Evolutionary conservation across 1,140 invertebrate genomes (phyloP).

Genomic region (Orussus abietinus): DNA sequence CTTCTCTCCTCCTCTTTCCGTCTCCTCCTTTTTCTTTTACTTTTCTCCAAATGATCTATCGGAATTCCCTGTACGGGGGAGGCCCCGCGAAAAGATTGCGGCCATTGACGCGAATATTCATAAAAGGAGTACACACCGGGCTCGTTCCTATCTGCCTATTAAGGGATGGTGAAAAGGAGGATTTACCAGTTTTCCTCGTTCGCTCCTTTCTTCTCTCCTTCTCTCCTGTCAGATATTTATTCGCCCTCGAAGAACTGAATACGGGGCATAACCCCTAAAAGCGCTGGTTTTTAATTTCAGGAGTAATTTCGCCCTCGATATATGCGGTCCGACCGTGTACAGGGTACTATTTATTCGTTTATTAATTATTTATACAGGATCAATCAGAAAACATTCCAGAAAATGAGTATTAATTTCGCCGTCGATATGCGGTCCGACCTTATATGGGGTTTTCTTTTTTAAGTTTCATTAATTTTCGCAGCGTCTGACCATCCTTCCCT

Average conservation of each 20-base stretch:
- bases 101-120: too few species aligned
- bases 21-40: background rate
- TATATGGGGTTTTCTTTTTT: background rate
- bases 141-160: too few species aligned
- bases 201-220: conserved; percentile 8
- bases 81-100: too few species aligned
- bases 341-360: conserved; percentile 4
- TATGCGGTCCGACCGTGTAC: conserved; percentile 1
- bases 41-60: conserved; percentile 8
- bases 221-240: too few species aligned
- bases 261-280: too few species aligned
- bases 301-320: background rate
- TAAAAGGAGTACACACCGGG: too few species aligned
- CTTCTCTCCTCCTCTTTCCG: background rate
- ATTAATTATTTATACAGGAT: background rate
- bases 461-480: background rate
- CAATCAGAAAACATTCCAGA: background rate
- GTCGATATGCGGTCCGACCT: background rate
- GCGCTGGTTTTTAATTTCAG: too few species aligned
- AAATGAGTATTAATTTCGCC: background rate
- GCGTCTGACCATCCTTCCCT: conserved; percentile 1
- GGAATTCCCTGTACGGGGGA: conserved; percentile 15
- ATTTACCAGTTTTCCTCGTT: conserved; percentile 1
- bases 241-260: too few species aligned
- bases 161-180: too few species aligned